Evolutionary conservation across 2,888 invertebrate genomes (phyloP), one percentile per base, ranked within the genome.

Genomic region (Cephus nigrinus): DNA sequence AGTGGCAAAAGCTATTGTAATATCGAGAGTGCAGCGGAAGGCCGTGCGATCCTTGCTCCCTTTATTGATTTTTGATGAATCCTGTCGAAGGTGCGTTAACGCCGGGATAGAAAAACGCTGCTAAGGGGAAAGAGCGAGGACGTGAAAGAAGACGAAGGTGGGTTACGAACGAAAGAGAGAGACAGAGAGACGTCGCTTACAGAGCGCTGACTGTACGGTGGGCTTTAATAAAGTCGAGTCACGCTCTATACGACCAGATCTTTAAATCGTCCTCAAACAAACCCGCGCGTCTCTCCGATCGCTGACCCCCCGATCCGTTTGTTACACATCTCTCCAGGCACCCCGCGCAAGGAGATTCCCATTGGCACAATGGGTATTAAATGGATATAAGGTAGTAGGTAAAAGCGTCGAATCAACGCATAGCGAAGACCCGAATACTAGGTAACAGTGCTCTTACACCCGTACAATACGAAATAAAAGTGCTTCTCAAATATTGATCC

Each of bases 161-260:
- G 2, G 73, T 69, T 74, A 74, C 76, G 76, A 9, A 9, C 69
- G 68, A 30, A 33, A 40, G 34, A 73, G 35, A 79, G 75, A 78
- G 73, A 76, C 74, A 11, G 78, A 75, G 40, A 74, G 74, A 78
- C 55, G 55, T 75, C 30, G 32, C 32, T 68, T 35, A 77, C 73
- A 77, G 77, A 71, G 55, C 69, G 69, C 71, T 34, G 68, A 33
- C 73, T 35, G 75, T 55, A 55, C 55, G 55, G 55, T 71, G 81
- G 73, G 82, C 80, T 86, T 86, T 87, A 87, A 89, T 88, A 89
- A 86, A 88, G 87, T 88, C 86, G 83, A 89, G 88, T 89, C 88
- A 89, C 88, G 88, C 87, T 88, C 83, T 80, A 73, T 84, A 83
- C 81, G 80, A 78, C 82, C 82, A 84, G 85, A 88, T 88, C 84